phyloP scores from a whole-genome alignment of 2,113 vertebrate genomes.

The Gavialis gangeticus region DNA sequence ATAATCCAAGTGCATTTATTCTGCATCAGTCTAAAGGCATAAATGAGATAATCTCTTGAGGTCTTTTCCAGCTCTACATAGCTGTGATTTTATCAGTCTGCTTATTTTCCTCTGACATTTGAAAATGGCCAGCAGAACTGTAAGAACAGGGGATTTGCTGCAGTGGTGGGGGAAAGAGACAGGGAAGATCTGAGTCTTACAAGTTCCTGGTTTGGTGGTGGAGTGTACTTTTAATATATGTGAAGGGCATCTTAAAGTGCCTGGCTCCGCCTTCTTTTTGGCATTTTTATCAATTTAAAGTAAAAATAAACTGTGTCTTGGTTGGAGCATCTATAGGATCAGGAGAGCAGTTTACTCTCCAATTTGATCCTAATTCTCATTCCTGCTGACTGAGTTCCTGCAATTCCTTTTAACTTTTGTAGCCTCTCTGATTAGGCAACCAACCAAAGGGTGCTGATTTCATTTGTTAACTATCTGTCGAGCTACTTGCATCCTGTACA shows the following conservation, averaged over 20 bases:
- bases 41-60: background rate
- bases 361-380: background rate
- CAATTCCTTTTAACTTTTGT: background rate
- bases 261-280: background rate
- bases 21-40: background rate
- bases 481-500: background rate
- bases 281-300: background rate
- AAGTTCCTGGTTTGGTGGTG: background rate
- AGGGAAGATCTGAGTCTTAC: background rate
- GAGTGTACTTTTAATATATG: background rate
- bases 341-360: background rate
- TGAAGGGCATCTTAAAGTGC: background rate
- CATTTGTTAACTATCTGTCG: background rate
- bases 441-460: background rate
- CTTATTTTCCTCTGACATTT: slow-evolving; percentile 4
- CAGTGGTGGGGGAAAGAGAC: background rate
- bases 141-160: background rate
- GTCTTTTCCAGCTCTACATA: background rate
- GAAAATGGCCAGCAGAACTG: slow-evolving; percentile 13
- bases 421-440: accelerated
- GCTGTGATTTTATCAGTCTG: background rate
- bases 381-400: background rate
- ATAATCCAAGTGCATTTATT: background rate
- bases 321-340: background rate
- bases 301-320: slow-evolving; percentile 3